Base-by-base conservation (phyloP, 1,140 invertebrate species). In the Brachionus asplanchnoidis region DNA sequence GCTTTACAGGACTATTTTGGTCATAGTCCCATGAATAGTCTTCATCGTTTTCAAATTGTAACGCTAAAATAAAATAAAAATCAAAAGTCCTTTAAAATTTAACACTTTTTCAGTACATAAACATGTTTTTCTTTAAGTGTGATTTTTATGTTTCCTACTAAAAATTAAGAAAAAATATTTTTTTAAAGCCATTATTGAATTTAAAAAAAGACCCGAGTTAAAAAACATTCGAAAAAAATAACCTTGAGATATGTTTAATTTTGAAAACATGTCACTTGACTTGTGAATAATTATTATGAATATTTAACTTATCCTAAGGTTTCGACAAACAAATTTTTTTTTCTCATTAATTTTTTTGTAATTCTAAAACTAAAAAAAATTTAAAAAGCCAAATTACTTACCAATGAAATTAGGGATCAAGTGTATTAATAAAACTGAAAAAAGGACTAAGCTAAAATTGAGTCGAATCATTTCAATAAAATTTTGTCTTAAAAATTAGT, bases 11-110 rank as follows among this genome's bases (percentile, higher is more conserved):
- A 32, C 73, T 77, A 46, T 46, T 28, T 12, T 77, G 17, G 11
- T 46, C 73, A 32, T 77, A 77, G 26, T 77, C 73, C 73, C 73
- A 77, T 46, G 40, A 50, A 50, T 77, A 77, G 50, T 77, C 73
- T 14, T 77, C 73, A 14, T 77, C 44, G 12, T 50, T 46, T 42
- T 75, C 70, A 14, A 32, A 40, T 28, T 68, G 66, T n/a, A 32
- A 28, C 4, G 66, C 66, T 68, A 32, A 68, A 66, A 68, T 68
- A 0, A 68, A 68, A 12, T 8, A n/a, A n/a, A 32, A 32, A 36
- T 28, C 2, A 36, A 0, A 23, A 20, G 1, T 26, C 17, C 7
- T 20, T 26, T 68, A 68, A 68, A 6, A 6, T 8, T 68, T 17
- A 9, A 60, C 8, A 20, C 17, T 60, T 60, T 60, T 60, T 20